Conservation (phyloP, 2,113 vertebrate species). For the Pagrus major region DNA sequence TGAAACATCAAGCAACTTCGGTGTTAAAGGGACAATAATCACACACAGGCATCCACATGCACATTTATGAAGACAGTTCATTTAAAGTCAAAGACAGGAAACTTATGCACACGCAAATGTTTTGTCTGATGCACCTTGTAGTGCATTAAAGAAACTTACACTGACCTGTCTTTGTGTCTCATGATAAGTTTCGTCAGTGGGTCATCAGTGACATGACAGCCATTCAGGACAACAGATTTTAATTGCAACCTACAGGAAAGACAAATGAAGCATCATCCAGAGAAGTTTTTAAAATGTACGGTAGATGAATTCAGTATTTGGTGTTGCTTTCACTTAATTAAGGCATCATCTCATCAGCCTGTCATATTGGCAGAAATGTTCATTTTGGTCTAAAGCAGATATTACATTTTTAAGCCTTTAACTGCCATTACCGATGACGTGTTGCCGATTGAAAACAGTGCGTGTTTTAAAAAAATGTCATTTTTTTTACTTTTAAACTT, state of each 20-base stretch:
- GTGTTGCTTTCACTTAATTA: too few relatives aligned
- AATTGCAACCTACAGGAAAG: conserved; percentile 55
- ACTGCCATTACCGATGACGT: too few relatives aligned
- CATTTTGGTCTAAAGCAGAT: too few relatives aligned
- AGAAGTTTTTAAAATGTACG: background rate
- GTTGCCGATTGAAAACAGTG: background rate
- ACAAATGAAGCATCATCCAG: background rate
- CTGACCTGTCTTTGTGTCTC: conserved; percentile 74
- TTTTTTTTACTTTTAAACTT: too few relatives aligned
- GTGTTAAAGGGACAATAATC: too few relatives aligned
- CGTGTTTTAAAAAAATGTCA: background rate
- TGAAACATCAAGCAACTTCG: too few relatives aligned
- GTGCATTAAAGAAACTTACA: background rate
- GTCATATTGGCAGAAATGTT: too few relatives aligned
- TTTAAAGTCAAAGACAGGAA: background rate
- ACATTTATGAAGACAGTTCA: background rate
- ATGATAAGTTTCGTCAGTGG: conserved; percentile 63
- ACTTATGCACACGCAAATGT: background rate
- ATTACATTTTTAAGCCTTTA: too few relatives aligned
- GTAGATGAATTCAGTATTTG: too few relatives aligned
- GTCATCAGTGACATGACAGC: conserved; percentile 73
- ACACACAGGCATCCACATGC: background rate
- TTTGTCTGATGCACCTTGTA: background rate
- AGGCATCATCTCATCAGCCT: too few relatives aligned
- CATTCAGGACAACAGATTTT: conserved; percentile 62